Percentiles rank a stretch among this genome's conserved stretches.
These are phyloP conservation scores for Lithobates pipiens DNA, from an alignment of 2,797 vertebrate genomes.

Conservation along the genomic window DNA sequence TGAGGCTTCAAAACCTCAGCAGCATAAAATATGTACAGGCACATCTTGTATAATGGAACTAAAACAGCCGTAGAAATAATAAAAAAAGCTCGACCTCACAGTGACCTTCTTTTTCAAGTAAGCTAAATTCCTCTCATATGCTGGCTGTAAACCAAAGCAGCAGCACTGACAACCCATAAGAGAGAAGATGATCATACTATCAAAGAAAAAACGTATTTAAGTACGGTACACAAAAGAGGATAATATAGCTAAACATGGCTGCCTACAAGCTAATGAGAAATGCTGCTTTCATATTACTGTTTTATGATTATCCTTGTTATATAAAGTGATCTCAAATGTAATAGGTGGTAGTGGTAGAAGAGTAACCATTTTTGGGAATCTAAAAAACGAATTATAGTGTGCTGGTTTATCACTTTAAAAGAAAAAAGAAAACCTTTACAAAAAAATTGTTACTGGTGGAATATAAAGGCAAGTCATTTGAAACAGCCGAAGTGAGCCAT, in stretches of 20 bases:
- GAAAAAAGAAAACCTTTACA: no score
- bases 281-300: not conserved
- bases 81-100: not conserved
- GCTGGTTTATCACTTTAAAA: no score
- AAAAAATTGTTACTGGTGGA: no score
- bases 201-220: not conserved
- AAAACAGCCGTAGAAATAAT: slow-evolving; percentile 1
- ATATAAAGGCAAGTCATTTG: no score
- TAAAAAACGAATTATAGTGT: not conserved
- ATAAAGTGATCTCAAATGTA: not conserved
- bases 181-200: not conserved
- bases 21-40: slow-evolving; percentile 4
- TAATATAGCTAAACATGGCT: not conserved
- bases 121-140: slow-evolving; percentile 9
- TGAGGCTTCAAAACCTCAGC: not conserved
- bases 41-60: not conserved
- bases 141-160: not conserved
- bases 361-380: not conserved
- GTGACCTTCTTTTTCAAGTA: not conserved
- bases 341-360: not conserved
- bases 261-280: not conserved
- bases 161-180: not conserved
- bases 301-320: not conserved
- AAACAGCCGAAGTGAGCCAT: no score
- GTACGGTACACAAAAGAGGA: not conserved